phyloP scores from a whole-genome alignment of 1,140 invertebrate species.

The Drosophila kohkoa region DNA sequence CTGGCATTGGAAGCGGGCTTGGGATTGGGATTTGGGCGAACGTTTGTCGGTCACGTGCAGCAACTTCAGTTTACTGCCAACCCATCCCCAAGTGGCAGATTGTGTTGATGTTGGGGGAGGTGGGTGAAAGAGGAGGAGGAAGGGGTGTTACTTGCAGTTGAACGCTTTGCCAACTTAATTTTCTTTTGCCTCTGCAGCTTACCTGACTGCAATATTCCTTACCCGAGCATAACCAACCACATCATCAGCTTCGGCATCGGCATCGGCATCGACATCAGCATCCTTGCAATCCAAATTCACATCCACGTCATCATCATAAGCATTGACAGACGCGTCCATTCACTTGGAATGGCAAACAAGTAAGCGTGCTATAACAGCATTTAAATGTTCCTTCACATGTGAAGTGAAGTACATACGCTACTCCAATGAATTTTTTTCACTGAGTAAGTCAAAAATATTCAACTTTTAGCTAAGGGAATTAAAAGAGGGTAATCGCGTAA shows the following conservation, averaged over 20 bases:
- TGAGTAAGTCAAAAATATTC: background rate
- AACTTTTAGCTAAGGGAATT: too few relatives aligned
- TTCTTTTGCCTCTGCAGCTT: slow-evolving; percentile 59
- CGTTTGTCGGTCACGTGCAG: slow-evolving; percentile 78
- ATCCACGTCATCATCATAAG: slow-evolving; percentile 26
- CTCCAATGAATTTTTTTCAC: too few relatives aligned
- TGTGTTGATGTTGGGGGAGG: background rate
- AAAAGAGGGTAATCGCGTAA: too few relatives aligned
- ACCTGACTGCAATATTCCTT: slow-evolving; percentile 49
- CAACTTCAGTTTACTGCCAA: slow-evolving; percentile 69
- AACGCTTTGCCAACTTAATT: slow-evolving; percentile 71
- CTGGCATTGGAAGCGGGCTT: background rate
- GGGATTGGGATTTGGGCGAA: slow-evolving; percentile 34
- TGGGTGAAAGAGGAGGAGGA: background rate
- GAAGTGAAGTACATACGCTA: slow-evolving; percentile 3
- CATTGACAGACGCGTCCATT: slow-evolving; percentile 66
- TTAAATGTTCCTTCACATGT: slow-evolving; percentile 25
- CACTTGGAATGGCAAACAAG: slow-evolving; percentile 65
- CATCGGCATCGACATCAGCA: background rate
- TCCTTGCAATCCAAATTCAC: background rate
- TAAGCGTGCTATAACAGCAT: slow-evolving; percentile 37
- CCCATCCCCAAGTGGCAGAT: background rate
- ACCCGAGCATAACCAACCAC: slow-evolving; percentile 9
- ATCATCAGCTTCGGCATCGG: slow-evolving; percentile 44
- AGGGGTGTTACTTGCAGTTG: slow-evolving; percentile 50